Evolutionary conservation across 2,888 invertebrate species (phyloP).

Genomic region (Nemoura dubitans): DNA sequence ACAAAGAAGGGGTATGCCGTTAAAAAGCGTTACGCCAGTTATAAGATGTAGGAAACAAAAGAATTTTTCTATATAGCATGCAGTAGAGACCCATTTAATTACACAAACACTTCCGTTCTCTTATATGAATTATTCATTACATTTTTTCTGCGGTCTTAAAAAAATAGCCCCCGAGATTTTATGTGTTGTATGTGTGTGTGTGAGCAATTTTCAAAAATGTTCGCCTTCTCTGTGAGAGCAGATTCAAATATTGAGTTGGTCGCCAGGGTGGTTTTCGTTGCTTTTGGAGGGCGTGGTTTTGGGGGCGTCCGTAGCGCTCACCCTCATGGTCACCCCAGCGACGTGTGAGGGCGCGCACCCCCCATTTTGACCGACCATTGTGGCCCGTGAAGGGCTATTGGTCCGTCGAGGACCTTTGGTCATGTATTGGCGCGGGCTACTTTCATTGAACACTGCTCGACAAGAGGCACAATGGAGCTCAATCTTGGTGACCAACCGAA

Average conservation of each 20-base stretch:
- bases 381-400: background rate
- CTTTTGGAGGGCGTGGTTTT: slow-evolving; percentile 25
- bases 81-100: background rate
- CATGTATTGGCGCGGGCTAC: background rate
- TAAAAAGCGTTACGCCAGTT: background rate
- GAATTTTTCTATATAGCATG: background rate
- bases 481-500: background rate
- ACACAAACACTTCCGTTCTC: background rate
- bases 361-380: background rate
- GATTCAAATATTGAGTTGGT: background rate
- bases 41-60: background rate
- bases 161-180: background rate
- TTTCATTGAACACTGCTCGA: background rate
- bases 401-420: slow-evolving; percentile 8
- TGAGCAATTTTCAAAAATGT: background rate
- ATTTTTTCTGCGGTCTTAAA: background rate
- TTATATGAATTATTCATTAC: background rate
- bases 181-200: too few relatives aligned
- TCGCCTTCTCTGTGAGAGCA: background rate
- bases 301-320: slow-evolving; percentile 1
- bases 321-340: slow-evolving; percentile 33
- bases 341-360: slow-evolving; percentile 24
- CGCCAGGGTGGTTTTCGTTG: background rate
- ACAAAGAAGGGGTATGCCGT: background rate
- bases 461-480: background rate